Evolutionary conservation across 2,797 vertebrate species (phyloP).

Genomic region (Sarcophilus harrisii): DNA sequence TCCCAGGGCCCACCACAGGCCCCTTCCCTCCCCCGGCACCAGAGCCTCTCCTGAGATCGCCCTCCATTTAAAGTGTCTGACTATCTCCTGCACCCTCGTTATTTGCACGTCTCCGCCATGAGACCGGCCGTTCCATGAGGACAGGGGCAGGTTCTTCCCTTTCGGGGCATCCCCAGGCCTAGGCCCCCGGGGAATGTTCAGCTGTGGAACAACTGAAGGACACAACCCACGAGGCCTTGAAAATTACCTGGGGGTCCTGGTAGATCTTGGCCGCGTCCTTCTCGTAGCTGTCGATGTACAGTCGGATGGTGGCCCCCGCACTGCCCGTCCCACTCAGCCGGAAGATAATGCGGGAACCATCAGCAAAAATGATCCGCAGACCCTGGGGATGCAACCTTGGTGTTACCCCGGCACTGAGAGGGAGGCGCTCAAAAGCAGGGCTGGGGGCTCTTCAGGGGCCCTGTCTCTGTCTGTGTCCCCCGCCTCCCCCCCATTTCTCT

Average conservation of each 20-base stretch:
- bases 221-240: not conserved
- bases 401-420: not conserved
- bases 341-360: slow-evolving; percentile 97
- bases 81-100: not conserved
- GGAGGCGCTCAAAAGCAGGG: slow-evolving; percentile 22
- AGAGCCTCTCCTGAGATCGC: too few relatives aligned
- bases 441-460: not conserved
- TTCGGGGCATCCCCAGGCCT: not conserved
- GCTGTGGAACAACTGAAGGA: not conserved
- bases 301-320: slow-evolving; percentile 94
- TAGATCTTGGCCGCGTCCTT: slow-evolving; percentile 94
- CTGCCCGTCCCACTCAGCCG: slow-evolving; percentile 98
- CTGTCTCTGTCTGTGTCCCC: too few relatives aligned
- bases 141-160: not conserved
- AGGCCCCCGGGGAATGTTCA: too few relatives aligned
- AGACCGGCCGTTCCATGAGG: not conserved
- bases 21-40: not conserved
- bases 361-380: slow-evolving; percentile 95
- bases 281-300: slow-evolving; percentile 99
- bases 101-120: not conserved
- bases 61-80: not conserved
- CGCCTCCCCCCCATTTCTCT: too few relatives aligned
- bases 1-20: not conserved
- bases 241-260: slow-evolving; percentile 94
- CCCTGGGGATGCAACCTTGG: slow-evolving; percentile 85